phyloP scores from a whole-genome alignment of 2,888 invertebrate species.

The Poecilobothrus nobilitatus region DNA sequence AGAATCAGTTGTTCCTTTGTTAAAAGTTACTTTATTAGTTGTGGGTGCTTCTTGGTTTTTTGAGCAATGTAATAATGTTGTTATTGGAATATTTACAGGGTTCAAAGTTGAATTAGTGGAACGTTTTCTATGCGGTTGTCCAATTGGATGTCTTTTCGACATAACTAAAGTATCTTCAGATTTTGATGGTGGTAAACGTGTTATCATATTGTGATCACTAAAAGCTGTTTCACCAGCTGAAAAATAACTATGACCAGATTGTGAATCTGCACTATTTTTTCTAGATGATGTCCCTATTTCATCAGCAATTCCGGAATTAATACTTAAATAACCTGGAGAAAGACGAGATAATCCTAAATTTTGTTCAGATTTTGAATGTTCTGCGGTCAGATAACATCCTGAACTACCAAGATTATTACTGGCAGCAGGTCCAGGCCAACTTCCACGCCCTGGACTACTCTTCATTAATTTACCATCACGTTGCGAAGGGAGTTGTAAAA shows the following conservation, averaged over 20 bases:
- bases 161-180: conserved; percentile 68
- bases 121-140: conserved; percentile 45
- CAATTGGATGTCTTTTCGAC: conserved; percentile 41
- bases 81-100: conserved; percentile 51
- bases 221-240: conserved; percentile 35
- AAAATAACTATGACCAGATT: conserved; percentile 47
- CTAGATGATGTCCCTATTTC: conserved; percentile 39
- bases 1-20: conserved; percentile 58
- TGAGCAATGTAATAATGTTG: conserved; percentile 26
- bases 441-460: conserved; percentile 69
- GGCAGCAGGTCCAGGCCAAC: conserved; percentile 70
- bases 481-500: conserved; percentile 44
- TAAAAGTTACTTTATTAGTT: conserved; percentile 53
- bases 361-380: conserved; percentile 79
- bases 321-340: conserved; percentile 45
- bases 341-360: conserved; percentile 40
- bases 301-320: conserved; percentile 37
- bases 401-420: conserved; percentile 46
- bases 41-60: conserved; percentile 55
- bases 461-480: conserved; percentile 67
- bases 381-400: conserved; percentile 51
- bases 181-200: conserved; percentile 62
- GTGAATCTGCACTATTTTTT: conserved; percentile 54
- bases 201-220: conserved; percentile 31
- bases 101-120: conserved; percentile 50